These are phyloP conservation scores for Chaetops frenatus DNA, from an alignment of 2,113 vertebrate species.

Conservation along the genomic window DNA sequence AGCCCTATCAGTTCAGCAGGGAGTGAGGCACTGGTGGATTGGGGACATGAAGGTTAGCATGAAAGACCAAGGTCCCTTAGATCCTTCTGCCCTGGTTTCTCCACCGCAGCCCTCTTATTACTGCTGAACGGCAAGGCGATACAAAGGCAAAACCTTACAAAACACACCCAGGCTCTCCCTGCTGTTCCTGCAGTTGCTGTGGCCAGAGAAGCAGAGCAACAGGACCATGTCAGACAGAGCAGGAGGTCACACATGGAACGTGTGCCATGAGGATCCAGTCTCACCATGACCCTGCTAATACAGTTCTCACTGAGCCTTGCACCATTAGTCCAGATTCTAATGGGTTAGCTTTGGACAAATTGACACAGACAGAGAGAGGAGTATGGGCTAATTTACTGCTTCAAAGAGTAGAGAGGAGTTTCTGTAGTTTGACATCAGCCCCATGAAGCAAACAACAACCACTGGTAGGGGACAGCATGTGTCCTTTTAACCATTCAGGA, in stretches of 20 bases:
- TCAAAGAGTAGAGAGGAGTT: background rate
- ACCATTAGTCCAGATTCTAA: background rate
- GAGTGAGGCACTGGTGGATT: accelerated
- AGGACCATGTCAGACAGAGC: background rate
- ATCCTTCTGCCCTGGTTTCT: background rate
- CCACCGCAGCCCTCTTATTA: background rate
- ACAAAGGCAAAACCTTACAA: background rate
- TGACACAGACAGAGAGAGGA: background rate
- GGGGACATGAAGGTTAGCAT: background rate
- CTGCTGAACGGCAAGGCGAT: background rate
- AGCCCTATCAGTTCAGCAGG: background rate
- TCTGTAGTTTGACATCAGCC: background rate
- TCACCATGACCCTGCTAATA: background rate
- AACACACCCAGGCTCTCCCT: background rate
- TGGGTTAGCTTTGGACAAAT: background rate
- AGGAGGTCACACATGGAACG: background rate
- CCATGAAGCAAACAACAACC: background rate
- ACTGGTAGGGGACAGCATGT: background rate
- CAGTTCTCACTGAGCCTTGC: background rate
- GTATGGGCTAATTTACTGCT: background rate
- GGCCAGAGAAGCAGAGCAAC: background rate
- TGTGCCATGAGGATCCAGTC: background rate
- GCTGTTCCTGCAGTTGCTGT: background rate
- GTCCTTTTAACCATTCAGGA: background rate
- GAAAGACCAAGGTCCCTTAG: background rate